phyloP scores from a whole-genome alignment of 1,140 invertebrate genomes.

The Teleogryllus occipitalis region DNA sequence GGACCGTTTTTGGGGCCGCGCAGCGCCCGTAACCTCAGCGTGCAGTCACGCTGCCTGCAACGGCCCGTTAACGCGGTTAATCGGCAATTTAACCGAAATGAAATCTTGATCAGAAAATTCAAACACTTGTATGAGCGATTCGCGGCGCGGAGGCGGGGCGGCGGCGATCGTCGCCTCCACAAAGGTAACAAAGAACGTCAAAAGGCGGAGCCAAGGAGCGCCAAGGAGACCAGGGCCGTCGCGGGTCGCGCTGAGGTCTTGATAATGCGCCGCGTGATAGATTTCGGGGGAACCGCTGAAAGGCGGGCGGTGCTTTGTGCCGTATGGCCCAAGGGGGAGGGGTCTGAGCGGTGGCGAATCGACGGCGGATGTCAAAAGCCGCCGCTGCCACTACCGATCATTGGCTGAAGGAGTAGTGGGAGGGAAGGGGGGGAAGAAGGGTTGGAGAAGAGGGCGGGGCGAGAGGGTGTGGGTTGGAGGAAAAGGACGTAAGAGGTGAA shows the following conservation, averaged over 20 bases:
- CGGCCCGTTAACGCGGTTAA: background rate
- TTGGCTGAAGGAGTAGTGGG: background rate
- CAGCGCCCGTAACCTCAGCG: background rate
- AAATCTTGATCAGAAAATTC: conserved; percentile 1
- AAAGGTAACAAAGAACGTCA: background rate
- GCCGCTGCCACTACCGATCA: background rate
- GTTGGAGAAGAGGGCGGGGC: background rate
- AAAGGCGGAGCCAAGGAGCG: background rate
- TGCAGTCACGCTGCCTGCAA: background rate
- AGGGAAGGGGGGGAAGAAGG: background rate
- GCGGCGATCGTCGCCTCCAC: background rate
- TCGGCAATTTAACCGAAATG: background rate
- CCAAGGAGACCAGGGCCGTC: too few relatives aligned
- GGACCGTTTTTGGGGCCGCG: background rate
- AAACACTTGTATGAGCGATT: background rate
- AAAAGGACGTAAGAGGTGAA: too few relatives aligned
- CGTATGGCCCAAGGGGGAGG: background rate
- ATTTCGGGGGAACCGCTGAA: background rate
- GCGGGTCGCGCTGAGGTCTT: background rate
- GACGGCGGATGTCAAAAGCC: background rate
- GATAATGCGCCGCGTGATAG: background rate
- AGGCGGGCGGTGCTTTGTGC: background rate
- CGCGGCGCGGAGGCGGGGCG: too few relatives aligned
- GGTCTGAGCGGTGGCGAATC: background rate
- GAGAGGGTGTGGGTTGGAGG: background rate